Percentiles rank a stretch among this genome's conserved stretches.
Evolutionary conservation across 2,888 invertebrate genomes (phyloP).

Genomic region (Hyppa rectilinea): DNA sequence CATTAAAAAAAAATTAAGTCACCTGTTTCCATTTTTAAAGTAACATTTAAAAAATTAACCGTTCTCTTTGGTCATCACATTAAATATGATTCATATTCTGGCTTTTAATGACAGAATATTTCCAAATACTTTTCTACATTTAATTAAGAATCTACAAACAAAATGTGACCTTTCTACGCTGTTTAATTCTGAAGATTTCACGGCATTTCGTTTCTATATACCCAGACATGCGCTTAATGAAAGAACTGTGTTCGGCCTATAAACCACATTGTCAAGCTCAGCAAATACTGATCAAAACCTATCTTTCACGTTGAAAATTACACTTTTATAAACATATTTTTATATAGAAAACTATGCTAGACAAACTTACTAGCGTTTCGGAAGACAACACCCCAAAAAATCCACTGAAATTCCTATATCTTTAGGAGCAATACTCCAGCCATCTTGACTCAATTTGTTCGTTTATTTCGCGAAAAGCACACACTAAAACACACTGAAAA

Average conservation of each 20-base stretch:
- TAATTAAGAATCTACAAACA: rapidly evolving
- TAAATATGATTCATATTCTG: background rate
- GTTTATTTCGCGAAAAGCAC: background rate
- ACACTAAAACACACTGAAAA: background rate
- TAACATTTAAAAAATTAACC: background rate
- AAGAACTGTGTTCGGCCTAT: background rate
- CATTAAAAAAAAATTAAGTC: background rate
- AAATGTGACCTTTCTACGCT: background rate
- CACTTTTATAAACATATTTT: background rate
- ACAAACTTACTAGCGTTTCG: slow-evolving; percentile 15
- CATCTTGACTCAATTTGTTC: slow-evolving; percentile 35
- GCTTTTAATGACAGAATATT: background rate
- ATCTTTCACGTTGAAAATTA: background rate
- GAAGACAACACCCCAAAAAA: slow-evolving; percentile 48
- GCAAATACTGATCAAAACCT: background rate
- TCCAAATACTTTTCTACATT: background rate
- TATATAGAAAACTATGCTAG: background rate
- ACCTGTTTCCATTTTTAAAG: background rate
- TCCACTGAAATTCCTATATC: slow-evolving; percentile 18
- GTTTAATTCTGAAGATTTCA: background rate
- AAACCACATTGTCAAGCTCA: background rate
- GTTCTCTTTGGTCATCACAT: background rate
- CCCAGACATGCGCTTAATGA: background rate
- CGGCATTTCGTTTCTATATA: background rate
- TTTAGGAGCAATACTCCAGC: slow-evolving; percentile 21